These are phyloP conservation scores for Cylas formicarius DNA, from an alignment of 1,140 invertebrate species.

Conservation along the genomic window DNA sequence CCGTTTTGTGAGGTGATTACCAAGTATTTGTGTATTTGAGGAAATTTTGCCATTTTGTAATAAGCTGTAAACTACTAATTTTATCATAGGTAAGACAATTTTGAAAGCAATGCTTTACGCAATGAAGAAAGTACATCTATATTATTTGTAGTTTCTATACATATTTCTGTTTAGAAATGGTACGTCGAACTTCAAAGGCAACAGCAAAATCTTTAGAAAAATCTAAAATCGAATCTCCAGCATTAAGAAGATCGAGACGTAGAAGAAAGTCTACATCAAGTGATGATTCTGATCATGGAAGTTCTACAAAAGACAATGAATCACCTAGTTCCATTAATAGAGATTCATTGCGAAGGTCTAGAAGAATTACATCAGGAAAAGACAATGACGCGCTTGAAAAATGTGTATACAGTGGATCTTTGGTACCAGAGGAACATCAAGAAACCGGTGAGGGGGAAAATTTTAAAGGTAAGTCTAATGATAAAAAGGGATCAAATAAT, in stretches of 20 bases:
- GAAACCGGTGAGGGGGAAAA: constrained; percentile 31
- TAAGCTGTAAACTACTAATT: too few relatives aligned
- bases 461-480: constrained; percentile 41
- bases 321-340: constrained; percentile 3
- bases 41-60: too few relatives aligned
- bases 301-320: not conserved
- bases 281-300: constrained; percentile 14
- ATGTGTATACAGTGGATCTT: not conserved
- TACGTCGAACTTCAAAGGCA: constrained; percentile 11
- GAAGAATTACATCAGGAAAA: constrained; percentile 9
- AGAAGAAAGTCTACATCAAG: constrained; percentile 13
- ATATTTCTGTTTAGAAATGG: constrained; percentile 14
- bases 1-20: too few relatives aligned
- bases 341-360: constrained; percentile 15
- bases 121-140: too few relatives aligned
- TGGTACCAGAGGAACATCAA: constrained; percentile 16
- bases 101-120: too few relatives aligned
- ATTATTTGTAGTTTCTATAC: too few relatives aligned
- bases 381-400: constrained; percentile 1
- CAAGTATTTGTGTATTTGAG: too few relatives aligned
- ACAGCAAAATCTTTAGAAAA: constrained; percentile 16
- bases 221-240: constrained; percentile 5
- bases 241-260: constrained; percentile 1
- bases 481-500: constrained; percentile 38
- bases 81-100: too few relatives aligned